These are phyloP conservation scores for Platycheirus albimanus DNA, from an alignment of 2,888 invertebrate genomes.

Conservation along the genomic window DNA sequence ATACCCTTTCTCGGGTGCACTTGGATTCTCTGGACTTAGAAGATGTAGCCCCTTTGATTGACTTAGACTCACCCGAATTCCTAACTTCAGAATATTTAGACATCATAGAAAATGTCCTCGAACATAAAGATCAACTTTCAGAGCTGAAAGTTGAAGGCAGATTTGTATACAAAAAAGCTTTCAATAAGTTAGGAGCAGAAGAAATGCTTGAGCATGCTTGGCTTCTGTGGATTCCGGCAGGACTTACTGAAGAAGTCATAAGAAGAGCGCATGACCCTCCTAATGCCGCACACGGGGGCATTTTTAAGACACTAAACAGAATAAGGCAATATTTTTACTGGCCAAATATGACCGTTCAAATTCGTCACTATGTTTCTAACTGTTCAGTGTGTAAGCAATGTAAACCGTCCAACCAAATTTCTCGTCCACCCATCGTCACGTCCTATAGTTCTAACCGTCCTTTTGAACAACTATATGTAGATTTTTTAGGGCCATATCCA, in stretches of 20 bases:
- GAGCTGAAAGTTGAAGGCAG: neutral
- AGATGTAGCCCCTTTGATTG: neutral
- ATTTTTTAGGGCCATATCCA: constrained; percentile 5
- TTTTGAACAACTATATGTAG: neutral
- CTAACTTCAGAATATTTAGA: neutral
- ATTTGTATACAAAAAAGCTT: neutral
- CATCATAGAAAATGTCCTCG: neutral
- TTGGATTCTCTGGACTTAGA: neutral
- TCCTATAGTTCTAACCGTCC: neutral
- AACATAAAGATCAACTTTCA: neutral
- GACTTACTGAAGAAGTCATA: too few species aligned
- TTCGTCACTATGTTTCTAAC: too few species aligned
- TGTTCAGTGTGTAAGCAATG: too few species aligned
- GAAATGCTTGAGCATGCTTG: neutral
- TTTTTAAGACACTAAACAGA: neutral
- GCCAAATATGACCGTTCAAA: too few species aligned
- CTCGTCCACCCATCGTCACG: neutral
- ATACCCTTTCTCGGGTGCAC: too few species aligned
- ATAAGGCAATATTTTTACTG: too few species aligned
- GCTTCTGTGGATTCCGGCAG: neutral
- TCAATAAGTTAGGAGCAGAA: neutral
- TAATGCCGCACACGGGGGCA: neutral
- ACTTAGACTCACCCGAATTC: too few species aligned
- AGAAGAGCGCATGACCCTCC: neutral
- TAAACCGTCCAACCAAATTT: constrained; percentile 1